These are phyloP conservation scores for Melanophora roralis DNA, from an alignment of 2,888 invertebrate genomes.

Conservation along the genomic window DNA sequence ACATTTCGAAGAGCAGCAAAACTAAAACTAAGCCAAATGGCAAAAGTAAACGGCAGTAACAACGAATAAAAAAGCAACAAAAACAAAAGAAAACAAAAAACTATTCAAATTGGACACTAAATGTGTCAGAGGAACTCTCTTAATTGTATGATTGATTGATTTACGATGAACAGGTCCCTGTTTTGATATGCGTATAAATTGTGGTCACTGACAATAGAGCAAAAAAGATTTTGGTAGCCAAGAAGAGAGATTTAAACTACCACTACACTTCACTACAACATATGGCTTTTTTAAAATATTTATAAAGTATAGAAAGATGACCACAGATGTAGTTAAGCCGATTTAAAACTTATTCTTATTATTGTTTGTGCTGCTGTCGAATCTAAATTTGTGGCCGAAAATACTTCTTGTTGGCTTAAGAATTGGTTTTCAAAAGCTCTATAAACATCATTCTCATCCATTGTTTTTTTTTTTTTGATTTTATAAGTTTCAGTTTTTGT, in stretches of 20 bases:
- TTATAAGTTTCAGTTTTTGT: background rate
- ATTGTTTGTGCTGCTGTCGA: background rate
- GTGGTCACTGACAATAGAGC: constrained; percentile 52
- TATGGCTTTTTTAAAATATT: no score
- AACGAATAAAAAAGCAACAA: constrained; percentile 1
- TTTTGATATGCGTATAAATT: constrained; percentile 62
- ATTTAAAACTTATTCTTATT: constrained; percentile 10
- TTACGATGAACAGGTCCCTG: constrained; percentile 69
- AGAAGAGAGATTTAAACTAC: background rate
- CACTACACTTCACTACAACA: no score
- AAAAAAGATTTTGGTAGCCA: background rate
- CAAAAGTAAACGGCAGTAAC: constrained; percentile 27
- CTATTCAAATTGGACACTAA: constrained; percentile 71
- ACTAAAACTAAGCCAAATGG: constrained; percentile 26
- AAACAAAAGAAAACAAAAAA: constrained; percentile 46
- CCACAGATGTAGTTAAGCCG: background rate
- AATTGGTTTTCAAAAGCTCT: constrained; percentile 30
- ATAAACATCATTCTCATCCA: constrained; percentile 20
- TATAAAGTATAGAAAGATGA: constrained; percentile 6
- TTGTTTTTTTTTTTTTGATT: constrained; percentile 17
- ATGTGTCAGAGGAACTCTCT: constrained; percentile 71
- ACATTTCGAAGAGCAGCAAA: constrained; percentile 33
- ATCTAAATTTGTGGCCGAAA: background rate
- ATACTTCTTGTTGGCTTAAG: constrained; percentile 7
- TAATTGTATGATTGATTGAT: constrained; percentile 74